Evolutionary conservation across 2,113 vertebrate genomes (phyloP).

Genomic region (Terrapene triunguis): DNA sequence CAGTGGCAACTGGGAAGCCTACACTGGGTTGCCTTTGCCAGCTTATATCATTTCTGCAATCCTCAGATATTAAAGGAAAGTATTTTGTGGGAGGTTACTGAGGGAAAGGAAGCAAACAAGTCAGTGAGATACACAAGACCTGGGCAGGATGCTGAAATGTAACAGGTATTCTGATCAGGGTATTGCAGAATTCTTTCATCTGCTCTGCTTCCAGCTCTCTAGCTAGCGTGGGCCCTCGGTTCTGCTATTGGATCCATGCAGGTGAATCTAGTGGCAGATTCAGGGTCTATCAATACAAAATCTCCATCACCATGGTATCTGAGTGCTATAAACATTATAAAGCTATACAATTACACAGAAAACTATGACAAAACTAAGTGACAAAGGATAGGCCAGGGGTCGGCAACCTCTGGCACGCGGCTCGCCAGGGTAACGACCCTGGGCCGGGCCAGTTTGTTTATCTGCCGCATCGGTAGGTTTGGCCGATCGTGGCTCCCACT

Average conservation of each 20-base stretch:
- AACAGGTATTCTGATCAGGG: background rate
- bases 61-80: background rate
- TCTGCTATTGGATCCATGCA: background rate
- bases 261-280: background rate
- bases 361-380: background rate
- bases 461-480: too few relatives aligned
- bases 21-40: slow-evolving; percentile 34
- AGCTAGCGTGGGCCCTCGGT: background rate
- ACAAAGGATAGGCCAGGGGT: background rate
- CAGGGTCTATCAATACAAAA: accelerated
- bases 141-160: background rate
- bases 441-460: too few relatives aligned
- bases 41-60: background rate
- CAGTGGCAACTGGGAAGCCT: background rate
- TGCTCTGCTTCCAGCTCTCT: background rate
- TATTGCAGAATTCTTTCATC: background rate
- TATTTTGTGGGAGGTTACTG: slow-evolving; percentile 38
- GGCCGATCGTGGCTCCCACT: too few relatives aligned
- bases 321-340: background rate
- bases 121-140: background rate
- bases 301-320: accelerated
- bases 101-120: slow-evolving; percentile 49
- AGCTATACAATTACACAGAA: background rate
- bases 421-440: too few relatives aligned
- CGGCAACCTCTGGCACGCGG: too few relatives aligned